Evolutionary conservation across 2,888 invertebrate genomes (phyloP), one percentile per base, ranked within the genome.

Genomic region (Eretmocerus hayati): DNA sequence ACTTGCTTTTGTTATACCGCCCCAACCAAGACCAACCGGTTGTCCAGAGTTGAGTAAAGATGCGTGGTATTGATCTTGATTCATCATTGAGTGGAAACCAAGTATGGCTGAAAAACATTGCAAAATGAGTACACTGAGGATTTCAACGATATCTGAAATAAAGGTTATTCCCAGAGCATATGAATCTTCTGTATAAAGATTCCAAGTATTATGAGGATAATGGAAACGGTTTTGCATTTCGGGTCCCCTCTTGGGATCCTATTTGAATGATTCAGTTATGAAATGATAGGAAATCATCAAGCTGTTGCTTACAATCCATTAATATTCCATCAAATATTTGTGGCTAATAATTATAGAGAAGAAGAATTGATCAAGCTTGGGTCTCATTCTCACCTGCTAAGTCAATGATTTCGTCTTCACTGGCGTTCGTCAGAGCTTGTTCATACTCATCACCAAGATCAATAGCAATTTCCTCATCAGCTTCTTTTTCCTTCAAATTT

Each of bases 21-120:
- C 90, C 91, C 91, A 92, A 58, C 91, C 92, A 63, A 91, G 75
- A 38, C 91, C 91, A 53, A 90, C 81, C 0, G 90, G 90, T 68
- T 91, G 90, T 21, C 89, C 90, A 75, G 92, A 92, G 77, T 92
- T 93, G 57, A 90, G 75, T 53, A 93, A 77, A 33, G 97, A 96
- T 53, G 95, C 94, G 77, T 97, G 95, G 75, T 95, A 99, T 76
- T 99, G 99, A 71, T 96, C 95, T 77, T 99, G 99, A 73, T 96
- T 99, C 87, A 99, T 90, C 92, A 99, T 96, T 55, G 96, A 96
- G 77, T 99, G 97, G 82, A 99, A 95, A 66, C 97, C 99, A 69
- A 96, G 82, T 74, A 96, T 94, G 72, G 95, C 96, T 91, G 75
- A 2, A 76, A 75, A 53, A 42, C 16, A 30, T 9, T 43, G 38